phyloP scores from a whole-genome alignment of 2,797 vertebrate genomes.

The Threskiornis aethiopicus region DNA sequence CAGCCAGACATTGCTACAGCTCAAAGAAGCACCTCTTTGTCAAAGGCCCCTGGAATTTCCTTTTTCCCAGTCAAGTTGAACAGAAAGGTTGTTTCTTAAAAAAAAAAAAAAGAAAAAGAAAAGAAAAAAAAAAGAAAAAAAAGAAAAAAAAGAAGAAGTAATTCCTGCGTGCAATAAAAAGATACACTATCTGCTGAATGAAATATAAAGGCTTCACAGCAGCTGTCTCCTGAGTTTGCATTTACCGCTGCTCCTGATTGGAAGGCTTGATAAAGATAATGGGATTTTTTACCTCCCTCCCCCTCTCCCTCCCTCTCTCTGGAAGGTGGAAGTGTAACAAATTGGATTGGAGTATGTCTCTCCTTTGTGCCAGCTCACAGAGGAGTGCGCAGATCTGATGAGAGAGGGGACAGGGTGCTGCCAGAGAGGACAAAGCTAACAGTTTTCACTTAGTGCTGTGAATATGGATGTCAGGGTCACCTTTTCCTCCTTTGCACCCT shows the following conservation, averaged over 20 bases:
- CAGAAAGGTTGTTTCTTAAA: constrained; percentile 39
- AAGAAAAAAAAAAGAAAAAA: accelerated
- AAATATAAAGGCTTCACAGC: constrained; percentile 80
- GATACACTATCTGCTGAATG: constrained; percentile 77
- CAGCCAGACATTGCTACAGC: background rate
- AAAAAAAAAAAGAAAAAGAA: background rate
- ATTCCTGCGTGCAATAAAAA: constrained; percentile 74
- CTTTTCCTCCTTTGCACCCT: background rate
- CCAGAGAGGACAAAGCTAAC: constrained; percentile 53
- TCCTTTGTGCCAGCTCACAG: constrained; percentile 75
- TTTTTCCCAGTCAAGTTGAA: background rate
- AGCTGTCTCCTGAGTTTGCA: constrained; percentile 78
- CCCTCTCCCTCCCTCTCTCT: constrained; percentile 61
- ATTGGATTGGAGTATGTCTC: constrained; percentile 78
- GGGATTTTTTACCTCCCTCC: constrained; percentile 77
- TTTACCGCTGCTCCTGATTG: constrained; percentile 78
- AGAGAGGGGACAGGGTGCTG: constrained; percentile 21
- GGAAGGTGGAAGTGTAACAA: constrained; percentile 76
- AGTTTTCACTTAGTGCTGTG: background rate
- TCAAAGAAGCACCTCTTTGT: constrained; percentile 6
- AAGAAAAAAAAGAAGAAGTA: constrained; percentile 20
- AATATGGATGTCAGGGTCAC: constrained; percentile 46
- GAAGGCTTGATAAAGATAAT: constrained; percentile 86
- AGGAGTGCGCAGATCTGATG: constrained; percentile 25
- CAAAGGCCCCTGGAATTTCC: constrained; percentile 31